phyloP scores from a whole-genome alignment of 2,113 vertebrate species.

The Peromyscus maniculatus region DNA sequence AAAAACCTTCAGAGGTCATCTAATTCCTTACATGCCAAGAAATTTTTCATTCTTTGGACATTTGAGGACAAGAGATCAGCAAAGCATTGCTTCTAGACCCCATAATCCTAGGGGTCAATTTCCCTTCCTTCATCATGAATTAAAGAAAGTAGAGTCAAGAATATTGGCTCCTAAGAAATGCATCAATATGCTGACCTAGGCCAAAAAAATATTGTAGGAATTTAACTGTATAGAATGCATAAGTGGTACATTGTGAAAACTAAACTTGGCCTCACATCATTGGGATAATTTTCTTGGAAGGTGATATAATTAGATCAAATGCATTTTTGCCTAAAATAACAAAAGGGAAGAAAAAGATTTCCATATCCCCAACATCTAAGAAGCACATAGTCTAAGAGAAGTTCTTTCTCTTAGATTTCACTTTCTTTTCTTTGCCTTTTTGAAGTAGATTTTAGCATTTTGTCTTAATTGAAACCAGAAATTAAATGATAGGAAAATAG shows the following conservation, averaged over 20 bases:
- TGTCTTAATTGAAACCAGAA: not conserved
- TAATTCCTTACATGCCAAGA: not conserved
- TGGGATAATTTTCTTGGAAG: not conserved
- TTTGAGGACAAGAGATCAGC: not conserved
- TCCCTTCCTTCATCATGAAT: not conserved
- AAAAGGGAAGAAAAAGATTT: not conserved
- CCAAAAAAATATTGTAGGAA: not conserved
- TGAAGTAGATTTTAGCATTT: not conserved
- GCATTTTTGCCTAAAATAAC: not conserved
- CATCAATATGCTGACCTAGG: not conserved
- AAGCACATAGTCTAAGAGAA: not conserved
- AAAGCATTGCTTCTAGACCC: not conserved
- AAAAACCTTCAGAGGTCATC: constrained; percentile 29
- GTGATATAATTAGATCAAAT: not conserved
- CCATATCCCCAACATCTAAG: not conserved
- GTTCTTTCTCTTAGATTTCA: not conserved
- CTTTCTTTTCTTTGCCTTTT: not conserved
- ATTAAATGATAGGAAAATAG: not conserved
- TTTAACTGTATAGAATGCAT: not conserved
- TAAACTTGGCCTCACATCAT: not conserved
- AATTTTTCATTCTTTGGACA: not conserved
- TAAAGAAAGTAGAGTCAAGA: not conserved
- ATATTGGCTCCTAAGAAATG: not conserved
- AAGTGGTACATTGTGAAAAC: not conserved
- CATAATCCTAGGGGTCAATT: constrained; percentile 24